Evolutionary conservation across 2,113 vertebrate species (phyloP).

Genomic region (Charadrius vociferus): DNA sequence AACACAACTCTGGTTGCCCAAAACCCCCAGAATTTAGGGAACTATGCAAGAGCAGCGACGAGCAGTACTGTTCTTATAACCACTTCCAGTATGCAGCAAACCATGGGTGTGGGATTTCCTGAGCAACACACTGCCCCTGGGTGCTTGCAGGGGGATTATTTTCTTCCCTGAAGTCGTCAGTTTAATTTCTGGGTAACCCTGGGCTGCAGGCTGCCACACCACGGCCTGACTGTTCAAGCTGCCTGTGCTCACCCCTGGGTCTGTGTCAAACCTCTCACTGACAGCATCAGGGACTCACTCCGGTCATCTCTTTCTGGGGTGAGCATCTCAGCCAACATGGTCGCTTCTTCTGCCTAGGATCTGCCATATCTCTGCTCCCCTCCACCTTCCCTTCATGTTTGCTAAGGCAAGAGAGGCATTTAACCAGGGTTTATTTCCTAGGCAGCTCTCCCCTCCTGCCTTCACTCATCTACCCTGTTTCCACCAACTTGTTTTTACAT

Average conservation of each 20-base stretch:
- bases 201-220: neutral
- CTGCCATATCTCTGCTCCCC: neutral
- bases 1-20: neutral
- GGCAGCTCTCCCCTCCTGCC: neutral
- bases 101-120: accelerated
- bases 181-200: neutral
- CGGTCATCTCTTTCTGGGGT: neutral
- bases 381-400: neutral
- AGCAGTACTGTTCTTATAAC: neutral
- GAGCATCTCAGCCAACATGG: accelerated
- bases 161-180: neutral
- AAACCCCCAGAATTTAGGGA: neutral
- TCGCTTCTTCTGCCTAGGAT: neutral
- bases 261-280: neutral
- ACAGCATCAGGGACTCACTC: neutral
- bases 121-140: neutral
- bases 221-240: neutral
- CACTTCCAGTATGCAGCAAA: neutral
- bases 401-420: neutral
- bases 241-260: neutral
- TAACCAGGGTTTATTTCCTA: neutral
- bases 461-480: neutral
- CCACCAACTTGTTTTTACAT: neutral
- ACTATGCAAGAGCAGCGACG: neutral
- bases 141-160: neutral